A percentile compares a stretch with the other conserved stretches of the same genome.
phyloP scores from a whole-genome alignment of 2,113 vertebrate species.

The Sinocyclocheilus maitianheensis region DNA sequence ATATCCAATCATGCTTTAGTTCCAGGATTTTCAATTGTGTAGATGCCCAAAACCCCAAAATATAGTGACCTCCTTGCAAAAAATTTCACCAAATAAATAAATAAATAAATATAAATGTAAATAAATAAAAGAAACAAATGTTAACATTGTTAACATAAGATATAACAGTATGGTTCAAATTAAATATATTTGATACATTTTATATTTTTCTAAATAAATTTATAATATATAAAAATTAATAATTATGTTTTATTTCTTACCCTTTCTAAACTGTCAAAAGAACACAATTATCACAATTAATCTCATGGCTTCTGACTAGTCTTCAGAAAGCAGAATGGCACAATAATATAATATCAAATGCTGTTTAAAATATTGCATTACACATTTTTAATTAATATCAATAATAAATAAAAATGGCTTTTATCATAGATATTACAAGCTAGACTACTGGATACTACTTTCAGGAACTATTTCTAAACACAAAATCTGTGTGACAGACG shows the following conservation, averaged over 20 bases:
- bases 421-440: background rate
- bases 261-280: background rate
- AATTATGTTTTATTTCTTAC: background rate
- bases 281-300: background rate
- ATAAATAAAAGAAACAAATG: background rate
- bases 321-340: background rate
- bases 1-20: background rate
- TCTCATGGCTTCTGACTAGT: background rate
- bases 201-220: too few species aligned
- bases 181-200: too few species aligned
- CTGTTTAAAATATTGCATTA: too few species aligned
- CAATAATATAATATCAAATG: background rate
- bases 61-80: background rate
- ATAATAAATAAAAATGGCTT: background rate
- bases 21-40: background rate
- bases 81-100: background rate
- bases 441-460: background rate
- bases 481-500: slow-evolving; percentile 4
- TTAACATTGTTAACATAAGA: too few species aligned
- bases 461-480: background rate
- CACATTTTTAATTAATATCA: background rate
- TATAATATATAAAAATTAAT: background rate
- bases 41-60: background rate
- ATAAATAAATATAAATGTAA: background rate
- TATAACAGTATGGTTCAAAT: too few species aligned